A percentile compares a stretch with the other conserved stretches of the same genome.
Evolutionary conservation across 2,113 vertebrate genomes (phyloP).

Genomic region (Anolis sagrei): DNA sequence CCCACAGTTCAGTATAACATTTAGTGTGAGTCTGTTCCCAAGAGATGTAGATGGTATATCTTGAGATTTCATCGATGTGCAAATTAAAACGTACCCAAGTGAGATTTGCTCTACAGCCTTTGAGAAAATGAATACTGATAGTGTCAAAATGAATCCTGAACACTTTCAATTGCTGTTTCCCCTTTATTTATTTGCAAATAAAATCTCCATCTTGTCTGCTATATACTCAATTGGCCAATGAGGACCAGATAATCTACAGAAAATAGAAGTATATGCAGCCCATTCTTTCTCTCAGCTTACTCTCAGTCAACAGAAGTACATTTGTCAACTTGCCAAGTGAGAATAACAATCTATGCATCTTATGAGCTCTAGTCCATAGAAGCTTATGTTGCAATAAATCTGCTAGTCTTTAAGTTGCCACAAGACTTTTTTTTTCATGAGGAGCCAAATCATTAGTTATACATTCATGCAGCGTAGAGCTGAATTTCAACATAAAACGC

Average conservation of each 20-base stretch:
- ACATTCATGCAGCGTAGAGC: neutral
- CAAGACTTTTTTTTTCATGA: neutral
- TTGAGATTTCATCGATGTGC: neutral
- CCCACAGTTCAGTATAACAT: no score
- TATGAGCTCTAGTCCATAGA: neutral
- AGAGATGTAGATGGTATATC: neutral
- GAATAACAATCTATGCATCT: neutral
- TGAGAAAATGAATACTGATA: neutral
- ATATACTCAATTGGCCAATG: neutral
- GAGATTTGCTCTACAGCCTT: neutral
- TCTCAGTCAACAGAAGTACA: neutral
- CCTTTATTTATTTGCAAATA: neutral
- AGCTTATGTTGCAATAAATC: neutral
- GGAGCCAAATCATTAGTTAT: neutral
- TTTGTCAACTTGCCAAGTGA: neutral
- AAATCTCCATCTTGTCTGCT: neutral
- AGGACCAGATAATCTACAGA: neutral
- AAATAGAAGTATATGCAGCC: neutral
- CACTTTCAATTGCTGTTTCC: neutral
- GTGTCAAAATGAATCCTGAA: neutral
- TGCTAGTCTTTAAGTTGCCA: neutral
- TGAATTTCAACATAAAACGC: slow-evolving; percentile 5
- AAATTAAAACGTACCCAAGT: neutral
- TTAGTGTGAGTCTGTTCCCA: neutral
- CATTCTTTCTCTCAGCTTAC: neutral